Conservation (phyloP, 2,888 invertebrate species). For the Drosophila sordidula region DNA sequence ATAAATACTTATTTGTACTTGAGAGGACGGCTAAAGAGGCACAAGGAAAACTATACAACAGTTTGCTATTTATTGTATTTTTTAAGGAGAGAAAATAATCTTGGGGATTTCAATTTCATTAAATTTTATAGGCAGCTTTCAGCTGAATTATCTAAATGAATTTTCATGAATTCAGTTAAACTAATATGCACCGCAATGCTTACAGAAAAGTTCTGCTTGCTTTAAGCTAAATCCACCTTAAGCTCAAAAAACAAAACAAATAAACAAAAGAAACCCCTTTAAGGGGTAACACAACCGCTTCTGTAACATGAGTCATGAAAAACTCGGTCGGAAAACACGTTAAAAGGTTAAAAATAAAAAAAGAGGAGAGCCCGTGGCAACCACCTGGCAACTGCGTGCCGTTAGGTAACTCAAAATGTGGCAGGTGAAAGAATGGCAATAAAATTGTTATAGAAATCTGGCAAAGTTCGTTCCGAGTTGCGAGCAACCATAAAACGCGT, state of each 20-base stretch:
- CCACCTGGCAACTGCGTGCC: constrained; percentile 35
- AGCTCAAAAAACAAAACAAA: not conserved
- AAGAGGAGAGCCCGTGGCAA: constrained; percentile 2
- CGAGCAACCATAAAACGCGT: constrained; percentile 8
- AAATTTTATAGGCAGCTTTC: not conserved
- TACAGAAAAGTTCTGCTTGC: too few relatives aligned
- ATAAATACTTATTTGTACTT: not conserved
- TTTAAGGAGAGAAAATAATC: too few relatives aligned
- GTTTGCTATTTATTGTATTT: too few relatives aligned
- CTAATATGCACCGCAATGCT: too few relatives aligned
- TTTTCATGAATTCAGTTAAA: too few relatives aligned
- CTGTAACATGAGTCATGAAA: constrained; percentile 13
- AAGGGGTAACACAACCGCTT: too few relatives aligned
- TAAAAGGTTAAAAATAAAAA: constrained; percentile 20
- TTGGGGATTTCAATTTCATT: too few relatives aligned
- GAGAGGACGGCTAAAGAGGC: not conserved
- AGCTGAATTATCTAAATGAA: not conserved
- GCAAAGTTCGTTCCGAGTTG: constrained; percentile 10
- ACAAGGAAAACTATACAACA: not conserved
- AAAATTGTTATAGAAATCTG: constrained; percentile 51
- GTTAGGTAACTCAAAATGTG: constrained; percentile 38
- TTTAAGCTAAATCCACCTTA: not conserved
- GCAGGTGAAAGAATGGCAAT: constrained; percentile 43
- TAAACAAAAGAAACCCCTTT: not conserved
- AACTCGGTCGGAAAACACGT: constrained; percentile 20